Base-by-base conservation (phyloP, 2,113 vertebrate species). In the Actenoides lindsayi region DNA sequence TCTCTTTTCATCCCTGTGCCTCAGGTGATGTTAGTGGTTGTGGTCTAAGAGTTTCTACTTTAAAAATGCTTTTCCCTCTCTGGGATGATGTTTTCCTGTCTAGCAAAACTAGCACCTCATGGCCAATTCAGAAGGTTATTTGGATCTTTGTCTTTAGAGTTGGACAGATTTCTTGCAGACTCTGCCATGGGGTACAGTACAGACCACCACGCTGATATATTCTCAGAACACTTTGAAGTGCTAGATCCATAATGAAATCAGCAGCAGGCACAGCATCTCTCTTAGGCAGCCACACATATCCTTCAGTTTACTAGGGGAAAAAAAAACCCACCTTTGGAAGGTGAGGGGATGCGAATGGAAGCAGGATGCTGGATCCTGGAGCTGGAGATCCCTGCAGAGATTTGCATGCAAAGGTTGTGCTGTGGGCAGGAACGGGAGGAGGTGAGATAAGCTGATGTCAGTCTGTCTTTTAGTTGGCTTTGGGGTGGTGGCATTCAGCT, bases 181-280 rank as follows among this genome's bases (percentile, higher is more conserved):
- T 25, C 35, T 25, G 2, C 24, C 10, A 3, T 24, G 30, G 37
- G 17, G n/a, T 42, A n/a, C 27, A 20, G 5, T 8, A 9, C 20
- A 16, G 65, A 35, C 1, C 9, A 5, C 31, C 0, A 0, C 4
- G 74, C 42, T 28, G 5, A 41, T 46, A 3, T 1, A 1, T 5
- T 41, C 4, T 33, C 12, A 25, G 25, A 9, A 11, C 3, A 11
- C 56, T 75, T 27, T 4, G 18, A 50, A 86, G 48, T 8, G 3
- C 20, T 19, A 10, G 11, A 5, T 3, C 2, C 37, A 3, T 3
- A 46, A 37, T 23, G 13, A 19, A n/a, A 15, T 15, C 20, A 27
- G 6, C 14, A 83, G 46, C 13, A 19, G 10, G 19, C 3, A 30
- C 42, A 16, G 11, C 12, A 13, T 24, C 48, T 41, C 51, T 44